These are phyloP conservation scores for Aphelenchoides avenae DNA, from an alignment of 1,140 invertebrate species.

Conservation along the genomic window DNA sequence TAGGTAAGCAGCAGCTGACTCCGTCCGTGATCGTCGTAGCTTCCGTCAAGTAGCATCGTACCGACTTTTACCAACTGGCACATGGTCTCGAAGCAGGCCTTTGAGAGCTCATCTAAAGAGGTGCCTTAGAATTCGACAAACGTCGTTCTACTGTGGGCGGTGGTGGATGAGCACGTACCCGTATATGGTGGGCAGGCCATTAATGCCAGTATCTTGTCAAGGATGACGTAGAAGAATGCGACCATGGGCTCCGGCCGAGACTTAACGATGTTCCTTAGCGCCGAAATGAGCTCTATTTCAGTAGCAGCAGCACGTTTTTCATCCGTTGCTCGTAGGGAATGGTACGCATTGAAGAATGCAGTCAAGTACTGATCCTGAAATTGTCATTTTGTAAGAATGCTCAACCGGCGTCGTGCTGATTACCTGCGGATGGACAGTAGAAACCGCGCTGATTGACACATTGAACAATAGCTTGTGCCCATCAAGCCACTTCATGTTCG, in stretches of 20 bases:
- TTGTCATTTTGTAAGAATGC: neutral
- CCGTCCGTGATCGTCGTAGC: conserved; percentile 18
- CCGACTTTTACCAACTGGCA: conserved; percentile 54
- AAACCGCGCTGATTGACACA: conserved; percentile 73
- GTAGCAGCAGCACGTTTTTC: conserved; percentile 71
- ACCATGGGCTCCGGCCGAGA: conserved; percentile 76
- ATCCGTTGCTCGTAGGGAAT: conserved; percentile 65
- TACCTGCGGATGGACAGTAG: conserved; percentile 79
- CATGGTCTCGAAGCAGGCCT: conserved; percentile 60
- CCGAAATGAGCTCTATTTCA: conserved; percentile 71
- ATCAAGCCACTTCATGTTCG: conserved; percentile 89
- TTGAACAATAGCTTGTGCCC: conserved; percentile 85
- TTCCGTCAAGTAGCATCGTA: conserved; percentile 66
- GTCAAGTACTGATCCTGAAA: conserved; percentile 69
- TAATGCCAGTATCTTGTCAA: conserved; percentile 80
- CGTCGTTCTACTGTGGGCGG: too few species aligned
- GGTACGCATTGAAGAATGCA: conserved; percentile 73
- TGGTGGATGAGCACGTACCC: too few species aligned
- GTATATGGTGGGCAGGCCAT: conserved; percentile 76
- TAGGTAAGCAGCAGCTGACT: conserved; percentile 18
- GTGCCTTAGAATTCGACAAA: too few species aligned
- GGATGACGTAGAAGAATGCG: conserved; percentile 76
- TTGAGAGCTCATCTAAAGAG: conserved; percentile 63
- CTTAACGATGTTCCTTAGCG: conserved; percentile 68
- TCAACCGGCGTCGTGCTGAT: neutral